Evolutionary conservation across 2,888 invertebrate species (phyloP).

Genomic region (Caenorhabditis sp.): DNA sequence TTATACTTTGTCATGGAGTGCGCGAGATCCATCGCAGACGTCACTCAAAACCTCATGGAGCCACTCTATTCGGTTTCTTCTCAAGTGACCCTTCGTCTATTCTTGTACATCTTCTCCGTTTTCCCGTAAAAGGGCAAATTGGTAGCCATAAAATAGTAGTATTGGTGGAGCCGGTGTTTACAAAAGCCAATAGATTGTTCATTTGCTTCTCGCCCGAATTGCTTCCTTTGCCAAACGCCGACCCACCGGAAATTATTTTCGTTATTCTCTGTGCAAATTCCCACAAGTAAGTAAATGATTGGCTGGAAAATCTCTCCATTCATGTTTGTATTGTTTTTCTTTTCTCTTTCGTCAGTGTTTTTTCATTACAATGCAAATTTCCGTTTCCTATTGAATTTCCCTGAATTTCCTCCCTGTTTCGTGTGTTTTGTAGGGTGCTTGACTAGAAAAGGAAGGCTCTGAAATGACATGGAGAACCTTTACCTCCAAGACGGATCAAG

Average conservation of each 20-base stretch:
- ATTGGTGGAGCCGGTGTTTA: conserved; percentile 6
- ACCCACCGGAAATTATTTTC: conserved; percentile 31
- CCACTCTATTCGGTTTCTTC: conserved; percentile 4
- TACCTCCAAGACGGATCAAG: conserved; percentile 27
- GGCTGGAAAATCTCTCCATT: neutral
- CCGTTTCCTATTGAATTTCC: conserved; percentile 37
- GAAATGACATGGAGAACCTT: conserved; percentile 45
- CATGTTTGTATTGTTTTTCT: neutral
- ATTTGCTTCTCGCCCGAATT: conserved; percentile 21
- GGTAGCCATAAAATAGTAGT: neutral
- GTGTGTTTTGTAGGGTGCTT: conserved; percentile 12
- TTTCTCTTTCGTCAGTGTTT: too few species aligned
- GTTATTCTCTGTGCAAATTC: conserved; percentile 12
- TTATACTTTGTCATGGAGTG: neutral
- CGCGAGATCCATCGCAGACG: neutral
- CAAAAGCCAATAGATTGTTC: conserved; percentile 40
- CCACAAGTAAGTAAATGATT: conserved; percentile 6
- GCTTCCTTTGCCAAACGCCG: conserved; percentile 7
- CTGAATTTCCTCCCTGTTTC: conserved; percentile 28
- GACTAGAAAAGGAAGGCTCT: conserved; percentile 7
- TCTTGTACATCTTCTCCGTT: neutral
- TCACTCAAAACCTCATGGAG: neutral
- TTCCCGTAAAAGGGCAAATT: conserved; percentile 8
- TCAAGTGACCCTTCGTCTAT: neutral
- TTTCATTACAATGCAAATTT: conserved; percentile 7